These are phyloP conservation scores for Phasianus colchicus DNA, from an alignment of 2,113 vertebrate genomes.

Conservation along the genomic window DNA sequence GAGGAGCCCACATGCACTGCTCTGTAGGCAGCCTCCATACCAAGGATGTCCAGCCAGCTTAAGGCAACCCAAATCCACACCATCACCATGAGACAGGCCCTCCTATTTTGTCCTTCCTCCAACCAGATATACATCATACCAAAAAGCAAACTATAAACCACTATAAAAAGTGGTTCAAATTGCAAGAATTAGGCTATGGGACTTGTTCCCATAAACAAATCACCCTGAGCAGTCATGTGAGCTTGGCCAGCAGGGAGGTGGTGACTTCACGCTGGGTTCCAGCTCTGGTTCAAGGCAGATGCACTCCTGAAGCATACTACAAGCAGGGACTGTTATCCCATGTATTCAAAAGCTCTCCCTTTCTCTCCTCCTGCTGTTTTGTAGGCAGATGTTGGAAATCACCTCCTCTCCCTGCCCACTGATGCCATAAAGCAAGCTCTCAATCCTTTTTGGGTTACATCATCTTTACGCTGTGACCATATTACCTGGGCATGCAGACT, in stretches of 20 bases:
- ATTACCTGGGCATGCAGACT: not conserved
- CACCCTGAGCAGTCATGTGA: not conserved
- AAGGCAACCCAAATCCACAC: not conserved
- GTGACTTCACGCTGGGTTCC: not conserved
- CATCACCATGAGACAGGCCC: not conserved
- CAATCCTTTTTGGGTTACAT: not conserved
- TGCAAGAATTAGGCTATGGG: not conserved
- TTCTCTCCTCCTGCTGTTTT: not conserved
- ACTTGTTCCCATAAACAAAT: not conserved
- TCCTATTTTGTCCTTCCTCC: not conserved
- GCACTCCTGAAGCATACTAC: accelerated
- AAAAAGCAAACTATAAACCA: not conserved
- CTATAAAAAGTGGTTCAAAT: not conserved
- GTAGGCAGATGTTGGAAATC: not conserved
- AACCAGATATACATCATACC: not conserved
- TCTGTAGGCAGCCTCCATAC: not conserved
- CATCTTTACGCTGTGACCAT: accelerated
- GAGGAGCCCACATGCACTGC: not conserved
- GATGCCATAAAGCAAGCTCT: not conserved
- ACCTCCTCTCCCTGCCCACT: not conserved
- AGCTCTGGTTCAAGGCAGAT: not conserved
- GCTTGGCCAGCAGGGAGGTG: not conserved
- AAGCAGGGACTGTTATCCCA: not conserved
- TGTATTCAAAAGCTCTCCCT: not conserved
- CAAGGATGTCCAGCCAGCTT: not conserved